phyloP scores from a whole-genome alignment of 1,140 invertebrate species.

The Zaprionus kolodkinae region DNA sequence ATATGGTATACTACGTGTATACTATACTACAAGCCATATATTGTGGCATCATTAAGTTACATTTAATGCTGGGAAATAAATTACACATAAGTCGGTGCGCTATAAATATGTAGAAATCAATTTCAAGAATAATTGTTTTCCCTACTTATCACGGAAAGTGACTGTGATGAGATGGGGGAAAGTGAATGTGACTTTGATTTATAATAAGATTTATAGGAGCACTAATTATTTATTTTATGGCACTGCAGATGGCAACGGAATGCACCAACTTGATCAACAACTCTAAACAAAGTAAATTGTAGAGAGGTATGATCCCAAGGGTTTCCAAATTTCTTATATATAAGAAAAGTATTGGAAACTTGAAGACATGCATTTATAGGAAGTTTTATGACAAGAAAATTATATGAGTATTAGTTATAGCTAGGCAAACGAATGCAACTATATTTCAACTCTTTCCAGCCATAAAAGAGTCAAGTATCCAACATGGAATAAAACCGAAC shows the following conservation, averaged over 20 bases:
- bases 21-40: conserved; percentile 9
- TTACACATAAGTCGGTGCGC: neutral
- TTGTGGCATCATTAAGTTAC: conserved; percentile 11
- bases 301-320: no score
- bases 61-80: conserved; percentile 10
- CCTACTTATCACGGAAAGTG: neutral
- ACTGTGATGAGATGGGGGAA: neutral
- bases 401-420: neutral
- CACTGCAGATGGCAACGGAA: neutral
- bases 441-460: conserved; percentile 7
- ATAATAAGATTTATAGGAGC: neutral
- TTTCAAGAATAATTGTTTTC: conserved; percentile 4
- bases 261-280: no score
- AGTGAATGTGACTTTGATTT: neutral
- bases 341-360: no score
- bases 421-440: neutral
- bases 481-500: neutral
- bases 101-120: conserved; percentile 9
- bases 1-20: conserved; percentile 3
- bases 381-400: neutral
- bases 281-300: no score
- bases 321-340: no score
- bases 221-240: neutral
- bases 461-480: neutral
- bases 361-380: neutral